Base-by-base conservation (phyloP, 2,888 invertebrate species). In the Eilema sororculum region DNA sequence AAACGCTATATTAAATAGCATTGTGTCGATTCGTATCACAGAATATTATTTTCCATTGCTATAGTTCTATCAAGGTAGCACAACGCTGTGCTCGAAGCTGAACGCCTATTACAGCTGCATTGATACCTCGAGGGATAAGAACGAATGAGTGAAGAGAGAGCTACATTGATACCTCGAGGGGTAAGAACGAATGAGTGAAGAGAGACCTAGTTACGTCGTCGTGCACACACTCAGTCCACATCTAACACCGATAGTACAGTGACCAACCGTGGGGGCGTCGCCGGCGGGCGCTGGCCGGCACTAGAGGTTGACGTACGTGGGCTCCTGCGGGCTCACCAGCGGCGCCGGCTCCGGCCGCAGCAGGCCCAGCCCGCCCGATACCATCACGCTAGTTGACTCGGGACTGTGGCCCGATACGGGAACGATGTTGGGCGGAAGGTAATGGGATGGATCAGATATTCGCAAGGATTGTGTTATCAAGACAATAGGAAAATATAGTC, bases 231-330 rank as follows among this genome's bases (percentile, higher is more conserved):
- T 28, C 57, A 65, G 57, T 64, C 61, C 71, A 70, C 78, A 75
- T 74, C 67, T 73, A 76, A 76, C 69, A 69, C 71, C 61, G 69
- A 78, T 75, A 77, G 75, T 75, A 75, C 73, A 76, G 77, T 81
- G 86, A 94, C 93, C 93, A 92, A 93, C 94, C 94, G 93, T 93
- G 83, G 84, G 79, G 78, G 82, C 78, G 81, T 84, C 84, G 78
- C 87, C 91, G 93, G 92, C 93, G 93, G 91, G 91, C 90, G 87
- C 84, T 86, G 91, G 93, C 94, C 93, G 93, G 95, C 96, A 97
- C 97, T 98, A 98, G 96, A 98, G 98, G 97, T 98, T 98, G 95
- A 98, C 98, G 96, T 98, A 98, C 87, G 98, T 98, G 85, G 98
- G 98, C 96, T 98, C 98, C 96, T 98, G 98, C 77, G 97, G 97